phyloP scores from a whole-genome alignment of 2,113 vertebrate species.

The Cichladusa arquata region DNA sequence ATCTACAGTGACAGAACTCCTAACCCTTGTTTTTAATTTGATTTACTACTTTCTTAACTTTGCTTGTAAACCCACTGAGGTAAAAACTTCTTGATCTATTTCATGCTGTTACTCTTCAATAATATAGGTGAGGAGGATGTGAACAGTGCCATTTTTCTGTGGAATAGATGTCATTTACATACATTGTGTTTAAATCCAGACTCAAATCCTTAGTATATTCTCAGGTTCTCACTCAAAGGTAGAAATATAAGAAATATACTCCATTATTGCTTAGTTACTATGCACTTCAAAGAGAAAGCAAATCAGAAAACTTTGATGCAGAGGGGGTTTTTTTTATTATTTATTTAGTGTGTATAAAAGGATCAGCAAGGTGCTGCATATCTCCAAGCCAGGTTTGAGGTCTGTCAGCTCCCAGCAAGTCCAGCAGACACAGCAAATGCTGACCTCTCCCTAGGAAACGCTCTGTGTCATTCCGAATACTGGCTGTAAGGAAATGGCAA shows the following conservation, averaged over 20 bases:
- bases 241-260: neutral
- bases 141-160: neutral
- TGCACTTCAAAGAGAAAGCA: neutral
- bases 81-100: neutral
- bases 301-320: neutral
- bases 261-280: neutral
- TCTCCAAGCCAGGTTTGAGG: neutral
- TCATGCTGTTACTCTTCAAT: neutral
- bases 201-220: neutral
- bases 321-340: neutral
- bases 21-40: neutral
- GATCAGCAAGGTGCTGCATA: neutral
- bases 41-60: neutral
- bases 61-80: neutral
- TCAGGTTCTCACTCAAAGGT: neutral
- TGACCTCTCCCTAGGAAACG: neutral
- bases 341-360: neutral
- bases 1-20: neutral
- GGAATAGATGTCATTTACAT: neutral
- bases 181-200: neutral
- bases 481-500: neutral
- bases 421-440: neutral
- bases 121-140: neutral
- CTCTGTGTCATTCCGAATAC: neutral
- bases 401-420: neutral